Percentiles rank a stretch among this genome's conserved stretches.
Conservation (phyloP, 1,140 invertebrate species). For the Pteromalus puparum region DNA sequence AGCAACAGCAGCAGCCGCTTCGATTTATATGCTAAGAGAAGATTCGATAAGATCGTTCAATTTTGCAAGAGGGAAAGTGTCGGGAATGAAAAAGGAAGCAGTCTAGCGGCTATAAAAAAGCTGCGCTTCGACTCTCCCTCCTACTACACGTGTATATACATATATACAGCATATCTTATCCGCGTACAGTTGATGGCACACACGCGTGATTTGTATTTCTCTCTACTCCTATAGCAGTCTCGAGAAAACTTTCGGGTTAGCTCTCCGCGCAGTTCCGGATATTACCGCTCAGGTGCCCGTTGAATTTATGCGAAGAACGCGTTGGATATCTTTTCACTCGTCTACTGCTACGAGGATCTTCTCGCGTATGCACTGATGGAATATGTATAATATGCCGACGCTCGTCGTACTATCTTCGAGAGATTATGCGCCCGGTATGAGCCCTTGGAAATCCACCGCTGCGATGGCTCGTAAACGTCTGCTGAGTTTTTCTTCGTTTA, state of each 20-base stretch:
- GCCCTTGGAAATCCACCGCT: too few relatives aligned
- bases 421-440: neutral
- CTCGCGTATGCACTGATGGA: too few relatives aligned
- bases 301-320: slow-evolving; percentile 19
- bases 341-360: too few relatives aligned
- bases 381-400: neutral
- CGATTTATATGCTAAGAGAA: slow-evolving; percentile 62
- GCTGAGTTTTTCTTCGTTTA: neutral
- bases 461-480: neutral
- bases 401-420: neutral
- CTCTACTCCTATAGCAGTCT: neutral
- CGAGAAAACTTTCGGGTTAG: neutral
- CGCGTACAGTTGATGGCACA: neutral
- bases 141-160: neutral
- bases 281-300: neutral
- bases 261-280: neutral
- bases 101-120: slow-evolving; percentile 21
- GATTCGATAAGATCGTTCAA: slow-evolving; percentile 56
- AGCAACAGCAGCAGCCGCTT: slow-evolving; percentile 43
- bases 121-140: too few relatives aligned
- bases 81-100: slow-evolving; percentile 26
- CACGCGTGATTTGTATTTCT: slow-evolving; percentile 20
- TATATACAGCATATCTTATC: slow-evolving; percentile 20
- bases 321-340: neutral
- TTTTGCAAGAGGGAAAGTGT: slow-evolving; percentile 49